These are phyloP conservation scores for Lindbergichthys nudifrons DNA, from an alignment of 2,797 vertebrate species.

Conservation along the genomic window DNA sequence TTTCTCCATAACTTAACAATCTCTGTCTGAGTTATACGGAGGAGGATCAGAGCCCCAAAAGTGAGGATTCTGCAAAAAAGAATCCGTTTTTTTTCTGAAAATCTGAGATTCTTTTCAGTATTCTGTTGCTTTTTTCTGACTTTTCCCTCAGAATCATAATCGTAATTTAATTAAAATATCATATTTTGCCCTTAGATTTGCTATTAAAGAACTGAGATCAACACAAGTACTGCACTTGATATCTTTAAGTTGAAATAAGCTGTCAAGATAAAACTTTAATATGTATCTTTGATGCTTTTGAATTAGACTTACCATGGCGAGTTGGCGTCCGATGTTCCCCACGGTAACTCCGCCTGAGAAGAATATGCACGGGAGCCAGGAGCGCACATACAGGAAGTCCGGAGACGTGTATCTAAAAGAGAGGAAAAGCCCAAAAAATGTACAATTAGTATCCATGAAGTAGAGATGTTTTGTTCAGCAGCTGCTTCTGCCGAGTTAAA, in stretches of 20 bases:
- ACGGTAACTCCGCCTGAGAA: conserved; percentile 98
- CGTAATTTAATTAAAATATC: no score
- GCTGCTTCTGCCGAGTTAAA: background rate
- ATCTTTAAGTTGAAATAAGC: background rate
- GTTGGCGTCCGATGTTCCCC: conserved; percentile 97
- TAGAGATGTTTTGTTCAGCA: background rate
- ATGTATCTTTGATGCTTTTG: background rate
- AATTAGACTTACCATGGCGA: conserved; percentile 91
- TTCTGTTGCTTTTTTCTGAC: no score
- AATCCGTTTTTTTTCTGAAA: no score
- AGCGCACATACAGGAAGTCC: conserved; percentile 96
- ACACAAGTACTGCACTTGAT: background rate
- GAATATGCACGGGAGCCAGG: conserved; percentile 99
- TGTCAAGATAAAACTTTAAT: background rate
- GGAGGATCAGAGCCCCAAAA: no score
- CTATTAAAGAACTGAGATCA: background rate
- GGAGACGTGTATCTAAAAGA: conserved; percentile 93
- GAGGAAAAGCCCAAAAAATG: background rate
- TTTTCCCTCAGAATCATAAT: no score
- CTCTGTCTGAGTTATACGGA: no score
- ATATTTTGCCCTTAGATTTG: background rate
- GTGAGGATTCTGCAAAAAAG: no score
- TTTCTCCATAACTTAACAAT: no score
- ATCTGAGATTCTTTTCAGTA: no score
- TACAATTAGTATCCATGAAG: conserved; percentile 8